Conservation (phyloP, 2,113 vertebrate genomes). For the Puntigrus tetrazona region DNA sequence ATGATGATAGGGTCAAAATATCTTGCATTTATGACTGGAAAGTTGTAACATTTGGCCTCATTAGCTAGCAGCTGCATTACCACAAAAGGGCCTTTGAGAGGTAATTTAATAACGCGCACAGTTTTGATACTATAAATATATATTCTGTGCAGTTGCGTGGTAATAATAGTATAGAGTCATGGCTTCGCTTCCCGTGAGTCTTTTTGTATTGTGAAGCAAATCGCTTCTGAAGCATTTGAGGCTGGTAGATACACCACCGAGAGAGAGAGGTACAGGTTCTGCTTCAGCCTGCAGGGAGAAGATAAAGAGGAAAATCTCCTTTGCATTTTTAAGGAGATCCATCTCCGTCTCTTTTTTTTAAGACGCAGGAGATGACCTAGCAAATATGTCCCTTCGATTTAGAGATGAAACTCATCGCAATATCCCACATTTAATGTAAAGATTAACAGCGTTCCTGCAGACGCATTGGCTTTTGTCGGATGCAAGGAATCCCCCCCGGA, state of each 20-base stretch:
- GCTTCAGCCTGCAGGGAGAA: not conserved
- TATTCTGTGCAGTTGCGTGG: not conserved
- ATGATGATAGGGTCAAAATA: not conserved
- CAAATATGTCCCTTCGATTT: not conserved
- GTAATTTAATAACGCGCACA: not conserved
- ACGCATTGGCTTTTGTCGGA: not conserved
- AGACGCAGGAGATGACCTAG: not conserved
- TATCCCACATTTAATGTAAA: not conserved
- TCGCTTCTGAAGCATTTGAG: not conserved
- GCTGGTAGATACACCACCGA: not conserved
- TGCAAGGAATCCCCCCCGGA: not conserved
- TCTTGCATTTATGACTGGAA: not conserved
- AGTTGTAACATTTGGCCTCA: not conserved
- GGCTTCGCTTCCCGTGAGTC: not conserved
- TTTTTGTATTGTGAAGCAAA: not conserved
- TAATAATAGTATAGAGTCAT: constrained; percentile 19
- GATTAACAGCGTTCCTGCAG: not conserved
- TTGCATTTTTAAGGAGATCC: not conserved
- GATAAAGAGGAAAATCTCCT: not conserved
- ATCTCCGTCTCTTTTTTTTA: not conserved
- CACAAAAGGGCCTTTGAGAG: constrained; percentile 2
- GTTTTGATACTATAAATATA: not conserved
- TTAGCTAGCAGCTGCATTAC: not conserved
- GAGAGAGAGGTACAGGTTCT: not conserved
- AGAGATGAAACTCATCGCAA: not conserved